Percentiles rank a stretch among this genome's conserved stretches.
phyloP scores from a whole-genome alignment of 2,888 invertebrate species.

The Eutolmus rufibarbis region DNA sequence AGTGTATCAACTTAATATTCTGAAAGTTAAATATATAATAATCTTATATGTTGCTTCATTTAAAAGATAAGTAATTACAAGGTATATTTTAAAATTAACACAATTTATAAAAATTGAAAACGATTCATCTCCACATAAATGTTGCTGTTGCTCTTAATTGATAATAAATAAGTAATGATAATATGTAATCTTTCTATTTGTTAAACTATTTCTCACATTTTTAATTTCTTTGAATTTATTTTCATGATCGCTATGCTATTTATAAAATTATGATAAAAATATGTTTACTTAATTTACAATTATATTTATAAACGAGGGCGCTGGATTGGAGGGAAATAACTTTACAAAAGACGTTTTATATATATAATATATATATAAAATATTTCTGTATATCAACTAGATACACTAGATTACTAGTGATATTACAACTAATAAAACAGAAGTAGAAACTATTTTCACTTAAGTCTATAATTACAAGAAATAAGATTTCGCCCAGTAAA shows the following conservation, averaged over 20 bases:
- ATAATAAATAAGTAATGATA: slow-evolving; percentile 39
- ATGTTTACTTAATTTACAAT: slow-evolving; percentile 37
- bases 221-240: slow-evolving; percentile 30
- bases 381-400: slow-evolving; percentile 33
- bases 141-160: slow-evolving; percentile 25
- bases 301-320: slow-evolving; percentile 21
- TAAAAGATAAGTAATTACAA: slow-evolving; percentile 30
- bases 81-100: slow-evolving; percentile 13
- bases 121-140: slow-evolving; percentile 17
- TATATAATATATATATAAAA: slow-evolving; percentile 24
- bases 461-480: slow-evolving; percentile 25
- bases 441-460: slow-evolving; percentile 29
- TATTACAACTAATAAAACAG: slow-evolving; percentile 30
- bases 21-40: slow-evolving; percentile 38
- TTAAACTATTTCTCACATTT: slow-evolving; percentile 27
- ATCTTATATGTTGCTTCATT: slow-evolving; percentile 25
- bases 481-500: slow-evolving; percentile 11
- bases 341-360: slow-evolving; percentile 29
- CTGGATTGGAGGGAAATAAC: slow-evolving; percentile 31
- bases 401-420: slow-evolving; percentile 15
- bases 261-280: slow-evolving; percentile 41
- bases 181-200: slow-evolving; percentile 16
- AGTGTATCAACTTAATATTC: slow-evolving; percentile 34
- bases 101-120: slow-evolving; percentile 36
- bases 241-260: slow-evolving; percentile 33